Evolutionary conservation across 2,113 vertebrate genomes (phyloP).

Genomic region (Caloenas nicobarica): DNA sequence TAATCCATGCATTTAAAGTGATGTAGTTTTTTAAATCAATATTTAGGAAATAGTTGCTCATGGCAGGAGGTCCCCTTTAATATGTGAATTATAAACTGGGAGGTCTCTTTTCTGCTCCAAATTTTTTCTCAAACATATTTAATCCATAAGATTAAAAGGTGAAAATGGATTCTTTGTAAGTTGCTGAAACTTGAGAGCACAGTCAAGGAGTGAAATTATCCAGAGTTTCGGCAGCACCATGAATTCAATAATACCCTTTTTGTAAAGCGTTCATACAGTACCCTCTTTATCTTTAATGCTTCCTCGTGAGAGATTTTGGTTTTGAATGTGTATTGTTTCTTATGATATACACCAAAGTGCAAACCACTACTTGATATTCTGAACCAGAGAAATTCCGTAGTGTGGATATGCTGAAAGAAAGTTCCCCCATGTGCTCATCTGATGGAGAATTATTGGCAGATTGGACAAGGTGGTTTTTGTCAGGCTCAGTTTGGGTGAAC

Average conservation of each 20-base stretch:
- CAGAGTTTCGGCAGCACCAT: background rate
- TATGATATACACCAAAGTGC: fast-evolving
- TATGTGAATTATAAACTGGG: constrained; percentile 10
- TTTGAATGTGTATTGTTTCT: background rate
- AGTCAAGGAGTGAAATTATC: background rate
- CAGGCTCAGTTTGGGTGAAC: background rate
- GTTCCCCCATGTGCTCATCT: background rate
- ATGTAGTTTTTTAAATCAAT: background rate
- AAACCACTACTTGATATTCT: background rate
- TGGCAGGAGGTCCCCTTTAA: constrained; percentile 14
- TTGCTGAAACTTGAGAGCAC: constrained; percentile 21
- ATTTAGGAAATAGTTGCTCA: background rate
- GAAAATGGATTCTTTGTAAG: constrained; percentile 26
- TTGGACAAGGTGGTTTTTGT: background rate
- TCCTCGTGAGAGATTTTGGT: background rate
- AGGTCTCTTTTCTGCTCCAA: background rate
- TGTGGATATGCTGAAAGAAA: background rate
- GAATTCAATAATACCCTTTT: background rate
- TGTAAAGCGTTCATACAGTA: background rate
- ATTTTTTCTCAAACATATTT: background rate
- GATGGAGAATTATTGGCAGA: background rate
- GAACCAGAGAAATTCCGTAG: background rate
- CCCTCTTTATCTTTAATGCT: background rate
- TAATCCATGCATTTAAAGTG: background rate
- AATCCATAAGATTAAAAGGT: constrained; percentile 36